Conservation (phyloP, 2,113 vertebrate species). For the Sturnira hondurensis region DNA sequence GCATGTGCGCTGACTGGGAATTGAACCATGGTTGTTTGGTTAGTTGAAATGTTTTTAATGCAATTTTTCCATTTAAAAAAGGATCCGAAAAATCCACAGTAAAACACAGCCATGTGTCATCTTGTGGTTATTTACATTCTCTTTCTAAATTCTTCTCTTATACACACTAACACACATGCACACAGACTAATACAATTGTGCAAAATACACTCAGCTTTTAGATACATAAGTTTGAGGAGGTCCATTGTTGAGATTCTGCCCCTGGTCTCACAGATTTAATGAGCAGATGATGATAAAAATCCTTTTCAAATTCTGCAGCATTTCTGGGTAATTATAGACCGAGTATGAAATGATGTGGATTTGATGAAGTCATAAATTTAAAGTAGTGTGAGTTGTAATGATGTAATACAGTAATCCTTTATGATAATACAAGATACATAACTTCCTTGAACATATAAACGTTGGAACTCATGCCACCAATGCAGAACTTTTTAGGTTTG, state of each 20-base stretch:
- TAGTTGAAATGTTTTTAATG: not conserved
- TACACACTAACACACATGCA: not conserved
- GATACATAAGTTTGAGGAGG: not conserved
- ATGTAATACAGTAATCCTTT: not conserved
- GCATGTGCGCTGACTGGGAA: too few relatives aligned
- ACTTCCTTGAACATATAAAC: not conserved
- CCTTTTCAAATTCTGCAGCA: not conserved
- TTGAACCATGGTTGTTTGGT: too few relatives aligned
- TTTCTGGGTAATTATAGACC: not conserved
- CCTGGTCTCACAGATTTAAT: not conserved
- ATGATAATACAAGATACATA: not conserved
- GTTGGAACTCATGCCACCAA: not conserved
- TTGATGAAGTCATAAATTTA: not conserved
- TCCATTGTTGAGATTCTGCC: not conserved
- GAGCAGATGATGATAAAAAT: not conserved
- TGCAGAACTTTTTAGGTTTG: not conserved
- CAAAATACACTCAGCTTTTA: not conserved
- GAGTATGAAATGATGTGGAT: not conserved
- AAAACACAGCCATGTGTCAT: not conserved
- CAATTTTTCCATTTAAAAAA: not conserved
- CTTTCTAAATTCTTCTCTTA: not conserved
- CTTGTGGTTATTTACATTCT: not conserved
- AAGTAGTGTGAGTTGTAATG: not conserved
- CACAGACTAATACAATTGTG: not conserved
- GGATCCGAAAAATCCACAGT: not conserved